These are phyloP conservation scores for Myopa testacea DNA, from an alignment of 2,888 invertebrate genomes.

Conservation along the genomic window DNA sequence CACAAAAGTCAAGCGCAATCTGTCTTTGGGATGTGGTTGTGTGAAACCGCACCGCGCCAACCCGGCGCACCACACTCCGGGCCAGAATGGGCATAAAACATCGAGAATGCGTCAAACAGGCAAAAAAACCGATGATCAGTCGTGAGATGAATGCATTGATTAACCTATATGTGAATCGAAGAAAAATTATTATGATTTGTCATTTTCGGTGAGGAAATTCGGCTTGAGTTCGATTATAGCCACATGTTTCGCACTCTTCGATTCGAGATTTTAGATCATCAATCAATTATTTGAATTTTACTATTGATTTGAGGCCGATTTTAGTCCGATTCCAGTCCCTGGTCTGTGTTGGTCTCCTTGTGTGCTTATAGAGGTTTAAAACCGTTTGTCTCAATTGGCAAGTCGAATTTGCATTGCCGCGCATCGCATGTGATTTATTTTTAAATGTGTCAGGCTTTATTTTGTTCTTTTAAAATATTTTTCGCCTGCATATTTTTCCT, in stretches of 20 bases:
- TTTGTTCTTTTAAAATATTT: background rate
- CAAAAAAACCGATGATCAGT: background rate
- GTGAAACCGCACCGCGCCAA: background rate
- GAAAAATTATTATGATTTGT: too few relatives aligned
- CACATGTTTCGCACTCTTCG: too few relatives aligned
- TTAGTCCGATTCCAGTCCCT: too few relatives aligned
- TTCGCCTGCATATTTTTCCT: background rate
- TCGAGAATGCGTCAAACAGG: constrained; percentile 3
- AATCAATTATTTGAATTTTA: too few relatives aligned
- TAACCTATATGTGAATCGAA: background rate
- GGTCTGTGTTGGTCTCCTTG: too few relatives aligned
- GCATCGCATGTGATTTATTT: constrained; percentile 19
- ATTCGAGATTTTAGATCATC: too few relatives aligned
- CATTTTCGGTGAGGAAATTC: too few relatives aligned
- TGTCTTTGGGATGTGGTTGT: background rate
- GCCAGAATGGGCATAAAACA: background rate
- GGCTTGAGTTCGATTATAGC: too few relatives aligned
- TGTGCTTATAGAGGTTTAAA: background rate
- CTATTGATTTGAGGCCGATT: too few relatives aligned
- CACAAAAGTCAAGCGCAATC: constrained; percentile 22
- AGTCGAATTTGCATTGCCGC: background rate
- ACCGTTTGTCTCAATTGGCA: constrained; percentile 3
- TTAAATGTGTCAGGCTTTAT: background rate
- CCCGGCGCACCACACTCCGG: background rate
- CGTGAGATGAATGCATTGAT: background rate